Evolutionary conservation across 2,113 vertebrate genomes (phyloP).

Genomic region (Ophthalmolycus amberensis): DNA sequence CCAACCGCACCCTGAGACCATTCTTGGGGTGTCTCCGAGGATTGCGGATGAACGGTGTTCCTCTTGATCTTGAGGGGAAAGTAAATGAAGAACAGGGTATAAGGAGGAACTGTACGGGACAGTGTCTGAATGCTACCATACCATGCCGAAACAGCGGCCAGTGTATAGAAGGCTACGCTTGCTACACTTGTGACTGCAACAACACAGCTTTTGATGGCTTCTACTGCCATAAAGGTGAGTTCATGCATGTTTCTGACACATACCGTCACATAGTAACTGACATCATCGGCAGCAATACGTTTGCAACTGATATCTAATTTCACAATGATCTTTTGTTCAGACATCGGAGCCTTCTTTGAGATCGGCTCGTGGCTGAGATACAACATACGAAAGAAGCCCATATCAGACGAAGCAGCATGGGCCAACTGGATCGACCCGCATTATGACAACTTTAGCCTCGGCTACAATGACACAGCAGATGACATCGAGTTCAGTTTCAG

Average conservation of each 20-base stretch:
- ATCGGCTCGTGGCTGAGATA: constrained; percentile 93
- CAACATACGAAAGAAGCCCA: constrained; percentile 89
- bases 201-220: constrained; percentile 93
- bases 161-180: constrained; percentile 94
- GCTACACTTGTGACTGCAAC: constrained; percentile 95
- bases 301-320: constrained; percentile 7
- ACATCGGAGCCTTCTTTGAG: constrained; percentile 94
- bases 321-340: constrained; percentile 70
- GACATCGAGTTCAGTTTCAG: constrained; percentile 98
- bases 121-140: constrained; percentile 89
- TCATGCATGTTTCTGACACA: not conserved
- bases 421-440: constrained; percentile 90
- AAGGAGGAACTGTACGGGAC: constrained; percentile 92
- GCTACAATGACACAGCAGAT: constrained; percentile 94
- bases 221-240: constrained; percentile 93
- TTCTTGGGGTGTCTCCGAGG: constrained; percentile 95
- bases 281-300: not conserved
- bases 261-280: not conserved
- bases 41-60: constrained; percentile 92
- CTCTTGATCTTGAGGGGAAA: constrained; percentile 93
- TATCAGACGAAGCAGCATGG: constrained; percentile 88
- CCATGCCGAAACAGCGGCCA: constrained; percentile 93
- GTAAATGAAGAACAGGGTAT: constrained; percentile 92
- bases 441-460: constrained; percentile 88
- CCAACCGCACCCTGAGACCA: constrained; percentile 90